phyloP scores from a whole-genome alignment of 2,888 invertebrate species.

The Lepidonotus clava region DNA sequence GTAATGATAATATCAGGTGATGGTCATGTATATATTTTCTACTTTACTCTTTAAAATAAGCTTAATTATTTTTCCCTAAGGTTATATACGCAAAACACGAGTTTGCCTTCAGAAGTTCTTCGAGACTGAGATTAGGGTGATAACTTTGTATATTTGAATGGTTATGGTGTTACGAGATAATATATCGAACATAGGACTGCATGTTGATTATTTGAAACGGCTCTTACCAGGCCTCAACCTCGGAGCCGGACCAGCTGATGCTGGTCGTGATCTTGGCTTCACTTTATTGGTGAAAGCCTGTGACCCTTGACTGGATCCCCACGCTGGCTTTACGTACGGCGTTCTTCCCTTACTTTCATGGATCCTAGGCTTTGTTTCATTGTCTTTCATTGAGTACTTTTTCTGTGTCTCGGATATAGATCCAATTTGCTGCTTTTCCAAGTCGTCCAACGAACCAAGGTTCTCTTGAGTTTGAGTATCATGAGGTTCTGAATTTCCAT shows the following conservation, averaged over 20 bases:
- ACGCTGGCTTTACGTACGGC: not conserved
- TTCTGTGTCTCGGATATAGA: not conserved
- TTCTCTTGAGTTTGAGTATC: not conserved
- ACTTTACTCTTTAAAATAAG: too few relatives aligned
- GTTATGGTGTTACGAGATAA: too few relatives aligned
- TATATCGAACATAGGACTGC: too few relatives aligned
- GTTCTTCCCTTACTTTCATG: not conserved
- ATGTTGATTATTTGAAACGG: too few relatives aligned
- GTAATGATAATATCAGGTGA: too few relatives aligned
- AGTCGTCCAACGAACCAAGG: not conserved
- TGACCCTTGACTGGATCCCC: not conserved
- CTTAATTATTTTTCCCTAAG: too few relatives aligned
- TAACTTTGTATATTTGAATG: too few relatives aligned
- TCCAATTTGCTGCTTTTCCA: not conserved
- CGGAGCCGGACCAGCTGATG: not conserved
- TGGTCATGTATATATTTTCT: too few relatives aligned
- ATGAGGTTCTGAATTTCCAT: not conserved
- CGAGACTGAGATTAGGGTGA: too few relatives aligned
- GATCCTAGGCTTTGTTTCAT: too few relatives aligned
- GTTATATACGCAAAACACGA: too few relatives aligned
- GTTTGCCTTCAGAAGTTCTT: too few relatives aligned
- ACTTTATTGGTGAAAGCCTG: not conserved
- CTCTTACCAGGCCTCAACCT: slow-evolving; percentile 17
- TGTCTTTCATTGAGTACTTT: not conserved
- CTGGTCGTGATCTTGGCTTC: not conserved